Evolutionary conservation across 2,797 vertebrate genomes (phyloP), one percentile per base, ranked within the genome.

Genomic region (Microctenopoma stevenorrisi): DNA sequence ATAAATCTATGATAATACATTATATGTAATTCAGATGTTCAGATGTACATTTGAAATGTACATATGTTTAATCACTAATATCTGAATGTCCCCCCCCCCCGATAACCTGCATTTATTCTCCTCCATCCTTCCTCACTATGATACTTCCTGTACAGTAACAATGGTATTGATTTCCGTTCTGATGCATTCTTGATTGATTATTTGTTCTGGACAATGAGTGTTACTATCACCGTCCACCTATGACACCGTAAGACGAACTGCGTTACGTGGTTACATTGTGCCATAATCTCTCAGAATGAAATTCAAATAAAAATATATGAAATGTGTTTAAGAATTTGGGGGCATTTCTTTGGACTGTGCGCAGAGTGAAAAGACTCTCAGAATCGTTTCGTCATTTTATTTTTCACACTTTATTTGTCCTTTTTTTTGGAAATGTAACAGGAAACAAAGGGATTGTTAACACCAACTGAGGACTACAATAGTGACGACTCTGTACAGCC

Each of bases 31-130:
- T 85, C 51, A 48, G 87, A 92, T 89, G 89, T 79, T 22, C 22
- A 22, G 22, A 22, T 67, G 86, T 91, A 88, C 90, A 90, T 90
- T 91, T 89, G 55, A 90, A 79, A 87, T 94, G 92, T 94, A 94
- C 84, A 92, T 89, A 92, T 93, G 86, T 93, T 94, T 91, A 91
- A 89, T 91, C 90, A 83, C 76, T 91, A 79, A 54, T 90, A 88
- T 89, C 78, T 93, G 78, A 92, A 92, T 93, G 92, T 90, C 59
- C 59, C 30, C 58, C 18, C 57, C 46, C 4, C 16, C 13, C 0
- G 16, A 1, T 33, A 46, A 18, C 61, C 69, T 73, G 35, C 50
- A 47, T 72, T 74, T 76, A 60, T 58, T 33, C 76, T 33, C 26
- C 38, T 18, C 57, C 51, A 65, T 47, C 10, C 30, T 37, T 10